These are phyloP conservation scores for Asobara japonica DNA, from an alignment of 1,140 invertebrate species.

Conservation along the genomic window DNA sequence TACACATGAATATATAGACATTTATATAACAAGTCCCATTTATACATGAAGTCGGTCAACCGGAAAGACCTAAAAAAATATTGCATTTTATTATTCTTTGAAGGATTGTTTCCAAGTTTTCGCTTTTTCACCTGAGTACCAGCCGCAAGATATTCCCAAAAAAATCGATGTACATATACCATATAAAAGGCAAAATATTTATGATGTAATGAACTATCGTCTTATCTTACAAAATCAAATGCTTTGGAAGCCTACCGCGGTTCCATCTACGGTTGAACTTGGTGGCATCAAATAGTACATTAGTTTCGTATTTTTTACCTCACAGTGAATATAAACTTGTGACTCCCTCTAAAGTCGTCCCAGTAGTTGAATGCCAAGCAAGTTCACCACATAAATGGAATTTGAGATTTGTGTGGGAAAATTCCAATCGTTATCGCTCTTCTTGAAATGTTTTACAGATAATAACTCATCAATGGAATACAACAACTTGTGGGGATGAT, in stretches of 20 bases:
- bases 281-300: conserved; percentile 1
- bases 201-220: neutral
- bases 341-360: neutral
- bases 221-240: conserved; percentile 2
- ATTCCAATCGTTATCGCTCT: conserved; percentile 3
- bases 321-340: neutral
- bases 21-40: no score
- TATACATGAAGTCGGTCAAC: no score
- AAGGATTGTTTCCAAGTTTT: no score
- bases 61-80: no score
- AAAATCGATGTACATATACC: neutral
- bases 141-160: neutral
- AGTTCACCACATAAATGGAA: conserved; percentile 21
- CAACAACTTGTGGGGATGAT: neutral
- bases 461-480: neutral
- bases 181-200: neutral
- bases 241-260: conserved; percentile 1
- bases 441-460: no score
- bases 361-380: neutral
- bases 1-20: no score
- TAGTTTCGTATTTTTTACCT: neutral
- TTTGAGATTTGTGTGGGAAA: conserved; percentile 34
- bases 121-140: no score
- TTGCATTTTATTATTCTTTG: no score
- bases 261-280: neutral